Percentiles rank a stretch among this genome's conserved stretches.
phyloP scores from a whole-genome alignment of 2,888 invertebrate genomes.

The Aplocera efformata region DNA sequence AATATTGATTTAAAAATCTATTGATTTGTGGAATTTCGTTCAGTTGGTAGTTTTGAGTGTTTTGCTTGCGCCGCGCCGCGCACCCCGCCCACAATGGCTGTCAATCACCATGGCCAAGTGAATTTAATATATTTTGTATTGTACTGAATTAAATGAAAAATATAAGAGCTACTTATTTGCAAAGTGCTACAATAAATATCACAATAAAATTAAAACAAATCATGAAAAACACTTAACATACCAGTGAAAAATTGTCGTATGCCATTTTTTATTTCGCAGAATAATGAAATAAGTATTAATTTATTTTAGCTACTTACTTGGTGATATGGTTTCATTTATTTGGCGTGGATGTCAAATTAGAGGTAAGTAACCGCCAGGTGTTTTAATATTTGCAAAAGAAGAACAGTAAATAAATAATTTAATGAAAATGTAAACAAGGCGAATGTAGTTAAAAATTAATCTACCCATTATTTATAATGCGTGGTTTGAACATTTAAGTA shows the following conservation, averaged over 20 bases:
- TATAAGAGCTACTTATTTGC: slow-evolving; percentile 6
- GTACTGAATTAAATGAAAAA: slow-evolving; percentile 26
- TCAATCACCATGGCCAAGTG: slow-evolving; percentile 41
- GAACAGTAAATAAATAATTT: not conserved
- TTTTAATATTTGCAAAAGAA: slow-evolving; percentile 9
- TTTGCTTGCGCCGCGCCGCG: slow-evolving; percentile 49
- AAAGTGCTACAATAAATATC: too few relatives aligned
- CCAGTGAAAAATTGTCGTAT: slow-evolving; percentile 12
- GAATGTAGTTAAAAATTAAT: too few relatives aligned
- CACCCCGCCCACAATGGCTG: slow-evolving; percentile 66
- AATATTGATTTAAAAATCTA: slow-evolving; percentile 42
- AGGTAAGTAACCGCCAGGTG: slow-evolving; percentile 34
- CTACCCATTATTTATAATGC: too few relatives aligned
- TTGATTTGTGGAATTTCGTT: slow-evolving; percentile 18
- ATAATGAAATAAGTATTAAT: slow-evolving; percentile 25
- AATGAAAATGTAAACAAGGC: slow-evolving; percentile 7
- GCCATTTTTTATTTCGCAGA: slow-evolving; percentile 3
- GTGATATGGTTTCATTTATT: slow-evolving; percentile 2
- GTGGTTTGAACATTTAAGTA: too few relatives aligned
- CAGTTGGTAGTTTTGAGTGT: slow-evolving; percentile 54
- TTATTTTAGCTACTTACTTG: slow-evolving; percentile 28
- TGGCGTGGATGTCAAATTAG: slow-evolving; percentile 12
- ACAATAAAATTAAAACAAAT: not conserved
- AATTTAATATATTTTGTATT: slow-evolving; percentile 35
- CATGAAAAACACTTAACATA: not conserved